These are phyloP conservation scores for Aphelinus atriplicis DNA, from an alignment of 1,140 invertebrate species.

Conservation along the genomic window DNA sequence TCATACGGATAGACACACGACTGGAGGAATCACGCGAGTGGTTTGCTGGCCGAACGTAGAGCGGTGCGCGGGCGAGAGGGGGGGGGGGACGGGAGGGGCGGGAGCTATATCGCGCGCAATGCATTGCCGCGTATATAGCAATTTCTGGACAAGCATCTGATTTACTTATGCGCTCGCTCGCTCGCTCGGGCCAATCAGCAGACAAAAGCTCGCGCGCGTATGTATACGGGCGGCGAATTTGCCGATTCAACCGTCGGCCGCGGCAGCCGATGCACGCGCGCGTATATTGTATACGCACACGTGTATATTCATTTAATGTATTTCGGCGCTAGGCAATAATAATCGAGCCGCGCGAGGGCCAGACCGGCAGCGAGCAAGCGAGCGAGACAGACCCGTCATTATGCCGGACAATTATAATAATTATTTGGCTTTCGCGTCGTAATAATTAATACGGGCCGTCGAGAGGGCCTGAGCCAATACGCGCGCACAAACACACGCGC, in stretches of 20 bases:
- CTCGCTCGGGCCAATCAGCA: background rate
- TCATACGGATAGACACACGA: too few relatives aligned
- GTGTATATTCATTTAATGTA: constrained; percentile 38
- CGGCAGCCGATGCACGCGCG: too few relatives aligned
- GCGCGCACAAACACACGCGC: too few relatives aligned
- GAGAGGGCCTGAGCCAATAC: too few relatives aligned
- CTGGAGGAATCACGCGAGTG: too few relatives aligned
- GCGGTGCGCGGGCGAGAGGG: too few relatives aligned
- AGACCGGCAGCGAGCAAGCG: constrained; percentile 54
- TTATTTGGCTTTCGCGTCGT: constrained; percentile 64
- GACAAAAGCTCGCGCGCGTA: constrained; percentile 1
- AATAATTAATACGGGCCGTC: constrained; percentile 60
- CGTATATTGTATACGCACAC: background rate
- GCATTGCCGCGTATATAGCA: too few relatives aligned
- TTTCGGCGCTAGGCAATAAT: constrained; percentile 42
- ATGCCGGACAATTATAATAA: constrained; percentile 65
- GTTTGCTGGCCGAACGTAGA: too few relatives aligned
- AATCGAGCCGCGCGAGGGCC: constrained; percentile 48
- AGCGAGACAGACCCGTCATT: constrained; percentile 59
- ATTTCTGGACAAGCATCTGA: constrained; percentile 23
- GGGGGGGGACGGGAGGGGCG: too few relatives aligned
- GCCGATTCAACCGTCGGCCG: too few relatives aligned
- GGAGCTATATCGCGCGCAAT: background rate
- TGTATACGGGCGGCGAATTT: too few relatives aligned
- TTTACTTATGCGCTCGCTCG: constrained; percentile 13